phyloP scores from a whole-genome alignment of 2,797 vertebrate species.

The Orestias chungarensis region DNA sequence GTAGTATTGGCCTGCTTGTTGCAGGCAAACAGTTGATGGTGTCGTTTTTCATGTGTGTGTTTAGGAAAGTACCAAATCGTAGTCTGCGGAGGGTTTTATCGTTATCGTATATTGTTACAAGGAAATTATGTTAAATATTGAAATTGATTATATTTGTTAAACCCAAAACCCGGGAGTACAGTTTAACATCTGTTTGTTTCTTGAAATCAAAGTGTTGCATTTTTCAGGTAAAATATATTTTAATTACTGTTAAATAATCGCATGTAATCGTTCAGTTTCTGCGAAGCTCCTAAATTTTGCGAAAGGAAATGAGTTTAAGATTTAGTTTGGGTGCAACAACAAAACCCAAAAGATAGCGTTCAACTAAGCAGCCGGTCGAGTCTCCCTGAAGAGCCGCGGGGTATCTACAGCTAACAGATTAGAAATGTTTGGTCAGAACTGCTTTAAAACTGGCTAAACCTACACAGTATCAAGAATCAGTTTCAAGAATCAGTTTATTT shows the following conservation, averaged over 20 bases:
- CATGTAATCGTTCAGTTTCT: no score
- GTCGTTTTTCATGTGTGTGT: not conserved
- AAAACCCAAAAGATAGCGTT: not conserved
- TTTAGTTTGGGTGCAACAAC: not conserved
- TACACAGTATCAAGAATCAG: no score
- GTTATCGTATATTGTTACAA: not conserved
- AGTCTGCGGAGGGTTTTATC: no score
- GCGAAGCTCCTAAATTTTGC: no score
- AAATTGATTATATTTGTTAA: not conserved
- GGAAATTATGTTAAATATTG: not conserved
- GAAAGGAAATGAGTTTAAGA: no score
- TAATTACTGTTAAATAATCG: not conserved
- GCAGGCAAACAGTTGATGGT: not conserved
- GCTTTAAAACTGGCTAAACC: slow-evolving; percentile 47
- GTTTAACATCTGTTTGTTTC: not conserved
- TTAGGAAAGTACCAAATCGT: no score
- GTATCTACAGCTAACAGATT: slow-evolving; percentile 23
- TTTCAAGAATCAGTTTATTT: no score
- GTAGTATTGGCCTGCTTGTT: not conserved
- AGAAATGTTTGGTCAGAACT: slow-evolving; percentile 37
- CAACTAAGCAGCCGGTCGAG: not conserved
- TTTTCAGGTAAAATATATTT: not conserved
- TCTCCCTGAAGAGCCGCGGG: not conserved
- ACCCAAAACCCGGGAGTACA: not conserved
- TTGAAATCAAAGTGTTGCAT: not conserved